Conservation (phyloP, 2,113 vertebrate species). For the Atherinomorus stipes region DNA sequence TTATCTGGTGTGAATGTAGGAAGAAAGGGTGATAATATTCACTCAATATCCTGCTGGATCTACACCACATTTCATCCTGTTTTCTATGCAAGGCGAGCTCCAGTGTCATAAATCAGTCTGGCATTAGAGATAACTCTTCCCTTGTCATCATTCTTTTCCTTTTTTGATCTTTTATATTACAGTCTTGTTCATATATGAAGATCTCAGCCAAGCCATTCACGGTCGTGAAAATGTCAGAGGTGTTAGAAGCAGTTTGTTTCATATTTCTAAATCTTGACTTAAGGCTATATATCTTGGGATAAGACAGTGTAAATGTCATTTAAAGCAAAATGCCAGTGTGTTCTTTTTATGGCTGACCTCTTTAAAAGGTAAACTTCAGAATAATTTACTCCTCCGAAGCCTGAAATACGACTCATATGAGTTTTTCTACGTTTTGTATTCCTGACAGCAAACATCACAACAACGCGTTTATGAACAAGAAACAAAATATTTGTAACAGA, state of each 20-base stretch:
- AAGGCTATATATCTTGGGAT: conserved; percentile 48
- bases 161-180: conserved; percentile 1
- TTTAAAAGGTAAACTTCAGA: conserved; percentile 47
- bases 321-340: conserved; percentile 66
- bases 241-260: conserved; percentile 60
- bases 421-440: too few relatives aligned
- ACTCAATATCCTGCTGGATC: conserved; percentile 8
- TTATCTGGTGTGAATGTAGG: conserved; percentile 17
- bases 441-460: too few relatives aligned
- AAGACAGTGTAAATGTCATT: conserved; percentile 64
- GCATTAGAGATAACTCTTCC: conserved; percentile 5
- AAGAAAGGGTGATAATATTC: conserved; percentile 18
- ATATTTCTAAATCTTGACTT: conserved; percentile 55
- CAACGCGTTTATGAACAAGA: too few relatives aligned
- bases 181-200: conserved; percentile 8
- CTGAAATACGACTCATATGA: too few relatives aligned
- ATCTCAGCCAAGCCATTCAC: conserved; percentile 18
- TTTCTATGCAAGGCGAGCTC: conserved; percentile 7
- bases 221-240: conserved; percentile 62
- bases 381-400: conserved; percentile 28
- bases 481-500: too few relatives aligned
- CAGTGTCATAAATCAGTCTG: conserved; percentile 28
- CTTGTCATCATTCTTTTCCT: not conserved
- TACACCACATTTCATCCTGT: conserved; percentile 1
- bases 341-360: conserved; percentile 58